phyloP scores from a whole-genome alignment of 2,888 invertebrate species.

The Timema cristinae region DNA sequence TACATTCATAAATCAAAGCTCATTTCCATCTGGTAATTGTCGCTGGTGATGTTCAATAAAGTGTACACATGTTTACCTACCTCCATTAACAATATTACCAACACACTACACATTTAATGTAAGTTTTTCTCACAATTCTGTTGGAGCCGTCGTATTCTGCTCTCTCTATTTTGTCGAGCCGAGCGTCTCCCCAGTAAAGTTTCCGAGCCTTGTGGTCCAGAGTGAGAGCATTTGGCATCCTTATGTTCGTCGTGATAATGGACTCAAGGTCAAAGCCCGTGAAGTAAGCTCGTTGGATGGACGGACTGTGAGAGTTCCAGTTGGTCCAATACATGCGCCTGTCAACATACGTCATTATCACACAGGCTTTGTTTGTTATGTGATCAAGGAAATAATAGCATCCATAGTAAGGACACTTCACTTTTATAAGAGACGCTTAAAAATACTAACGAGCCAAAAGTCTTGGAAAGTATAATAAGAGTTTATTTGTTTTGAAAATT shows the following conservation, averaged over 20 bases:
- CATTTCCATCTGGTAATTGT: no score
- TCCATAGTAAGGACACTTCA: no score
- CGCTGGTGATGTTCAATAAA: no score
- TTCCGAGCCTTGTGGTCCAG: slow-evolving; percentile 70
- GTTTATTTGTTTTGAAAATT: no score
- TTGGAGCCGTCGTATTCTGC: slow-evolving; percentile 75
- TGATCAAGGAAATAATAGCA: no score
- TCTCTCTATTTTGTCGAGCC: slow-evolving; percentile 79
- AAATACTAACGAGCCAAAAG: no score
- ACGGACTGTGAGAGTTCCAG: slow-evolving; percentile 78
- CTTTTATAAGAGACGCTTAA: no score
- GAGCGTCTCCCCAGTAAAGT: slow-evolving; percentile 81
- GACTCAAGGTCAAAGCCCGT: slow-evolving; percentile 64
- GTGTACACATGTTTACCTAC: neutral
- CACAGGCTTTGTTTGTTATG: no score
- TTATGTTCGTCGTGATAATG: slow-evolving; percentile 72
- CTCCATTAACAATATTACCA: neutral
- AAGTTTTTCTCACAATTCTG: slow-evolving; percentile 52
- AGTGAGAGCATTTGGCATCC: slow-evolving; percentile 82
- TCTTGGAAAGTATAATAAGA: no score
- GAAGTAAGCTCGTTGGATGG: slow-evolving; percentile 71
- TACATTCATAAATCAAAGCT: no score
- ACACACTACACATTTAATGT: slow-evolving; percentile 19
- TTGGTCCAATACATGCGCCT: slow-evolving; percentile 83
- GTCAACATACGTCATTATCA: slow-evolving; percentile 26